These are phyloP conservation scores for Nymphalis c-album DNA, from an alignment of 2,888 invertebrate genomes.

Conservation along the genomic window DNA sequence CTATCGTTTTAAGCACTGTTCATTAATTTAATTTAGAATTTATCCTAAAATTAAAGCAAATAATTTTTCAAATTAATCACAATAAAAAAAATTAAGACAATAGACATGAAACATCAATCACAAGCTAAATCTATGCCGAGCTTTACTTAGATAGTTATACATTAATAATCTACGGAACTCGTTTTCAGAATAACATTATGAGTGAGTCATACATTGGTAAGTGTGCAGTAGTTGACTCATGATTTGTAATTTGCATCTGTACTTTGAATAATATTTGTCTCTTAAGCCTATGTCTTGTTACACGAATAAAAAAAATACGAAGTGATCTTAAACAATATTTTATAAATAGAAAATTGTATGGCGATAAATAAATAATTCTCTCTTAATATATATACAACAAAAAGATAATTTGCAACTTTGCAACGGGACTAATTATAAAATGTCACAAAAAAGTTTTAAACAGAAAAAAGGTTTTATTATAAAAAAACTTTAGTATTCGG, in stretches of 20 bases:
- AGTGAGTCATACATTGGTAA: constrained; percentile 32
- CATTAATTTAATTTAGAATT: too few relatives aligned
- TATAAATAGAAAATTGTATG: too few relatives aligned
- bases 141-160: constrained; percentile 27
- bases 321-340: too few relatives aligned
- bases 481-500: not conserved
- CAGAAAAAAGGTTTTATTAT: not conserved
- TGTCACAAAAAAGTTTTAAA: too few relatives aligned
- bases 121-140: constrained; percentile 21
- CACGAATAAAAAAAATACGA: not conserved
- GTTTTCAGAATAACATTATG: constrained; percentile 37
- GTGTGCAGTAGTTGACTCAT: constrained; percentile 35
- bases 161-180: constrained; percentile 32
- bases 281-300: not conserved
- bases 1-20: too few relatives aligned
- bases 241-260: constrained; percentile 27
- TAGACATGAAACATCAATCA: constrained; percentile 7
- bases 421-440: too few relatives aligned
- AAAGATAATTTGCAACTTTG: too few relatives aligned
- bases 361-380: too few relatives aligned
- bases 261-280: constrained; percentile 18
- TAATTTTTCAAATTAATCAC: not conserved
- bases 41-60: not conserved
- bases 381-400: too few relatives aligned
- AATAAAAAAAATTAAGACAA: not conserved